phyloP scores from a whole-genome alignment of 2,888 invertebrate genomes.

The Apantesis nais region DNA sequence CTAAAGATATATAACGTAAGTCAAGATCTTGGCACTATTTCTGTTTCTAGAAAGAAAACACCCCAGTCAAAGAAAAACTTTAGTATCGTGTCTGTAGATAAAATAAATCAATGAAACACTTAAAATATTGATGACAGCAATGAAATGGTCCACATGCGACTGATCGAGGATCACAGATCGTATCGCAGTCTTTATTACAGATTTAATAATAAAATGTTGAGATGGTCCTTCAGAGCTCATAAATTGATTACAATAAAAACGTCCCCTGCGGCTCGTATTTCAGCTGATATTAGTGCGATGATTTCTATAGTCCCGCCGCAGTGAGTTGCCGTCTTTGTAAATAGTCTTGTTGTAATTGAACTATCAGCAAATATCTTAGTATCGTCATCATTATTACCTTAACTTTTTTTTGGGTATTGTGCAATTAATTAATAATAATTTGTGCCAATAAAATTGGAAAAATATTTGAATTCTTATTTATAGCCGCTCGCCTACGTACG shows the following conservation, averaged over 20 bases:
- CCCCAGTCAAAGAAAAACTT: neutral
- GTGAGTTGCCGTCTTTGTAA: neutral
- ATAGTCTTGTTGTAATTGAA: neutral
- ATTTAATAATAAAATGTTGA: slow-evolving; percentile 5
- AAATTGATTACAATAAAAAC: slow-evolving; percentile 3
- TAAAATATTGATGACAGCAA: neutral
- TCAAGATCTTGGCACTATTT: neutral
- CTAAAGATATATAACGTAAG: neutral
- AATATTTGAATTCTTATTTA: no score
- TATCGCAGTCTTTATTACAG: neutral
- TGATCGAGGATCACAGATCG: slow-evolving; percentile 30
- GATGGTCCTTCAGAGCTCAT: neutral
- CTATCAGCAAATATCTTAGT: neutral
- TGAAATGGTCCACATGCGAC: slow-evolving; percentile 15
- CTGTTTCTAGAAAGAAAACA: neutral
- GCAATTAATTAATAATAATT: no score
- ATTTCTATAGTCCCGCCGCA: neutral
- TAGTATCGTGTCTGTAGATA: neutral
- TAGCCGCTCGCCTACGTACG: no score
- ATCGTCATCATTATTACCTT: neutral
- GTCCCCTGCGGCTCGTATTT: neutral
- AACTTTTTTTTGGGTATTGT: no score
- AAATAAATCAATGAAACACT: slow-evolving; percentile 1
- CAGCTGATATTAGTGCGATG: neutral
- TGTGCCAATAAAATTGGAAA: no score